phyloP scores from a whole-genome alignment of 2,797 vertebrate genomes.

The Geotria australis region DNA sequence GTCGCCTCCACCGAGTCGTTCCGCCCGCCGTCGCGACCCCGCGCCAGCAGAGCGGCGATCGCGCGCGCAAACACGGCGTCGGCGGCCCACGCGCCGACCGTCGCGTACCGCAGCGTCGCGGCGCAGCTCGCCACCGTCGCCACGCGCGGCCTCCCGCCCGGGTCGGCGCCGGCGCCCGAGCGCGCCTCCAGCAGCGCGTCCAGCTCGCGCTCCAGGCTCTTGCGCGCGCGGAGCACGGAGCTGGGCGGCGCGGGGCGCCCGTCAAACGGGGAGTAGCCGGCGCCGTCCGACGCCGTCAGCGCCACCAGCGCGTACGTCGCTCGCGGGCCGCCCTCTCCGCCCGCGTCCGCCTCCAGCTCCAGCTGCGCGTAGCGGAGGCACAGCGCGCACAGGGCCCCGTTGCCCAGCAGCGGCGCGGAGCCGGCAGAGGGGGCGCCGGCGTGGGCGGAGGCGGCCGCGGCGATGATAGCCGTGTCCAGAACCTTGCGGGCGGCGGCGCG shows the following conservation, averaged over 20 bases:
- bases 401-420: constrained; percentile 6
- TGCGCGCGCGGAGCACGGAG: constrained; percentile 42
- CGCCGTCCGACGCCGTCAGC: constrained; percentile 19
- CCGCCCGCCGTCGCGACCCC: not conserved
- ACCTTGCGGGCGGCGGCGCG: constrained; percentile 51
- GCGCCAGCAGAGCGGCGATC: not conserved
- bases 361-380: constrained; percentile 49
- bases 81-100: constrained; percentile 38
- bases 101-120: constrained; percentile 65
- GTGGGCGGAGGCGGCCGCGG: constrained; percentile 13
- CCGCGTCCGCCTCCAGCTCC: constrained; percentile 21
- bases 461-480: constrained; percentile 30
- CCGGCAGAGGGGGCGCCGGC: not conserved
- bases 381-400: constrained; percentile 28
- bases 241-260: constrained; percentile 19
- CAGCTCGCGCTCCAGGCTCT: constrained; percentile 27
- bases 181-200: constrained; percentile 9
- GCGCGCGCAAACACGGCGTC: constrained; percentile 18
- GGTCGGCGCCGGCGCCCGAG: constrained; percentile 3
- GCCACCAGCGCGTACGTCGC: constrained; percentile 30
- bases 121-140: constrained; percentile 13
- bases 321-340: constrained; percentile 6
- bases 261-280: constrained; percentile 9
- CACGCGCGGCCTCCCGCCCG: not conserved
- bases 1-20: not conserved